A percentile compares a stretch with the other conserved stretches of the same genome.
Evolutionary conservation across 2,113 vertebrate genomes (phyloP).

Genomic region (Rhineura floridana): DNA sequence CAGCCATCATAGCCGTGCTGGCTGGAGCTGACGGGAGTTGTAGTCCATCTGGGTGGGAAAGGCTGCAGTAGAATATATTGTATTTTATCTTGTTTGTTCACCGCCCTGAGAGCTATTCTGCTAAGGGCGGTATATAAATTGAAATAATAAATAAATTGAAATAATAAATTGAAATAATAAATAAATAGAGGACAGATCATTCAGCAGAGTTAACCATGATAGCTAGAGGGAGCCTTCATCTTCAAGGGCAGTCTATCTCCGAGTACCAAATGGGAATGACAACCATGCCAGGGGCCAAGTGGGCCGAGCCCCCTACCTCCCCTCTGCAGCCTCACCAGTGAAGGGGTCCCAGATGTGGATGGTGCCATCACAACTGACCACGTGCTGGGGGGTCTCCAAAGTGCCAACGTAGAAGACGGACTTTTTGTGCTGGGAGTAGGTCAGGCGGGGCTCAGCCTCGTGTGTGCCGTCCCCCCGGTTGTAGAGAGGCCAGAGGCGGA

Average conservation of each 20-base stretch:
- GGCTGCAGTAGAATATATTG: no score
- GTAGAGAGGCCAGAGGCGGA: conserved; percentile 94
- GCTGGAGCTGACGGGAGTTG: no score
- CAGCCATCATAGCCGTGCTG: no score
- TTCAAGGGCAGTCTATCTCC: no score
- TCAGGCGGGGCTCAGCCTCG: conserved; percentile 83
- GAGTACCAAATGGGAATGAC: no score
- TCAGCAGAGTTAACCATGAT: neutral
- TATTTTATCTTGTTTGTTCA: no score
- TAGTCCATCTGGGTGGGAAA: no score
- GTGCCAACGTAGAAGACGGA: conserved; percentile 92
- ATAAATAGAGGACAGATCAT: no score
- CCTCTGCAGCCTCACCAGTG: conserved; percentile 80
- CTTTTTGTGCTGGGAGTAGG: conserved; percentile 89
- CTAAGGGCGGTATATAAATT: no score
- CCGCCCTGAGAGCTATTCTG: no score
- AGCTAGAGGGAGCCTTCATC: neutral
- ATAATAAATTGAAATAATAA: no score
- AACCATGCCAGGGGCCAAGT: neutral
- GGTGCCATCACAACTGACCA: conserved; percentile 96
- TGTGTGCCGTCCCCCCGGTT: conserved; percentile 92
- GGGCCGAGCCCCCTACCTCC: neutral
- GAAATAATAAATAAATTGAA: no score
- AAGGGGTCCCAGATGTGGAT: conserved; percentile 97
- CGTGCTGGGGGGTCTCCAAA: conserved; percentile 87